These are phyloP conservation scores for Hyles vespertilio DNA, from an alignment of 1,140 invertebrate species.

Conservation along the genomic window DNA sequence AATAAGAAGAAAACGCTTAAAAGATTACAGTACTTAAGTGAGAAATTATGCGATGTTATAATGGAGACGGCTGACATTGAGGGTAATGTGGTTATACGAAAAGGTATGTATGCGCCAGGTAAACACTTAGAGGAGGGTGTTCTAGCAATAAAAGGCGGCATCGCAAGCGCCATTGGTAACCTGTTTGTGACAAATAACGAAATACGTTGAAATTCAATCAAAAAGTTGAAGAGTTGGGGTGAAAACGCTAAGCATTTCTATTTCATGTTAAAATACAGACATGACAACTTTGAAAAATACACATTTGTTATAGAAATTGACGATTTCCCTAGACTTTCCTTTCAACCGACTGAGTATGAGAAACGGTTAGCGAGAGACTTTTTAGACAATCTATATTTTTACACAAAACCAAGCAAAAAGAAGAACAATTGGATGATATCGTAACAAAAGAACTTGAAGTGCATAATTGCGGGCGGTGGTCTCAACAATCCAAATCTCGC, in stretches of 20 bases:
- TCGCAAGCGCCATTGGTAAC: constrained; percentile 1
- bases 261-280: background rate
- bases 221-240: background rate
- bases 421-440: constrained; percentile 3
- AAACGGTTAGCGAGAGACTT: constrained; percentile 4
- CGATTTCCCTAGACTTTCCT: constrained; percentile 3
- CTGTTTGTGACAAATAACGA: constrained; percentile 2
- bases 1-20: background rate
- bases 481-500: background rate
- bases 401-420: constrained; percentile 7
- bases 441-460: constrained; percentile 2
- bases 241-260: background rate
- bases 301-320: constrained; percentile 1
- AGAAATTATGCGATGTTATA: background rate
- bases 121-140: background rate
- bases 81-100: background rate
- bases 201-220: constrained; percentile 7
- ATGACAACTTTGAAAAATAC: constrained; percentile 1
- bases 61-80: background rate
- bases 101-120: background rate
- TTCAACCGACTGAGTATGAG: background rate
- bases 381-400: constrained; percentile 9
- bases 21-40: background rate
- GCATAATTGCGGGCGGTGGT: background rate
- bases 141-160: background rate